A percentile compares a stretch with the other conserved stretches of the same genome.
These are phyloP conservation scores for Burhinus oedicnemus DNA, from an alignment of 2,113 vertebrate species.

Conservation along the genomic window DNA sequence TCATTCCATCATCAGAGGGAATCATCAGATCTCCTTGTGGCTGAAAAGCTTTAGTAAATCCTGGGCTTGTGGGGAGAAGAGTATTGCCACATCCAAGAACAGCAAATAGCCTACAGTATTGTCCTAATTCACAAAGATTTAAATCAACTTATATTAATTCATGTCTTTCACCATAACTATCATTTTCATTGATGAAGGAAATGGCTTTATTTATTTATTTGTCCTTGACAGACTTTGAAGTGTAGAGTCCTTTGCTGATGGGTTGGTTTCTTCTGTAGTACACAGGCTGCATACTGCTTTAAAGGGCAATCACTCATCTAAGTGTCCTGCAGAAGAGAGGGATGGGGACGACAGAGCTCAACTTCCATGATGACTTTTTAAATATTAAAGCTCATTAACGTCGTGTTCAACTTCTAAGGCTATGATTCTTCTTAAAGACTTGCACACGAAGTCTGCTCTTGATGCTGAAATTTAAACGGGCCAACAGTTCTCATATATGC, in stretches of 20 bases:
- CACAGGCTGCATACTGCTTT: background rate
- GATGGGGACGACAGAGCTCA: background rate
- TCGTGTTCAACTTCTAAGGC: background rate
- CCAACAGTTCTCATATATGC: background rate
- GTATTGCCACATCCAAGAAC: background rate
- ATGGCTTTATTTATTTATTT: background rate
- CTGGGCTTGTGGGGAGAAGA: background rate
- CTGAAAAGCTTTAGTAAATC: background rate
- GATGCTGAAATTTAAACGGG: background rate
- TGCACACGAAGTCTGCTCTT: background rate
- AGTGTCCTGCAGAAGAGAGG: background rate
- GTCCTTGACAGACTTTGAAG: background rate
- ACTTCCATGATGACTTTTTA: background rate
- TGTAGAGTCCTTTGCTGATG: background rate
- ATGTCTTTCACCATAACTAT: background rate
- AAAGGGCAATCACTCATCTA: background rate
- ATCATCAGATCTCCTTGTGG: background rate
- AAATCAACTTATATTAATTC: background rate
- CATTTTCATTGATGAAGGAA: background rate
- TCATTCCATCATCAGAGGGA: background rate
- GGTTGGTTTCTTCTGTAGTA: background rate
- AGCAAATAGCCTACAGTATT: background rate
- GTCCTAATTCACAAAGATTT: background rate
- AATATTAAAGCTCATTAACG: background rate
- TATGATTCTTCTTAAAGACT: background rate